Conservation (phyloP, 1,140 invertebrate genomes). For the Drosophila pruinosa region DNA sequence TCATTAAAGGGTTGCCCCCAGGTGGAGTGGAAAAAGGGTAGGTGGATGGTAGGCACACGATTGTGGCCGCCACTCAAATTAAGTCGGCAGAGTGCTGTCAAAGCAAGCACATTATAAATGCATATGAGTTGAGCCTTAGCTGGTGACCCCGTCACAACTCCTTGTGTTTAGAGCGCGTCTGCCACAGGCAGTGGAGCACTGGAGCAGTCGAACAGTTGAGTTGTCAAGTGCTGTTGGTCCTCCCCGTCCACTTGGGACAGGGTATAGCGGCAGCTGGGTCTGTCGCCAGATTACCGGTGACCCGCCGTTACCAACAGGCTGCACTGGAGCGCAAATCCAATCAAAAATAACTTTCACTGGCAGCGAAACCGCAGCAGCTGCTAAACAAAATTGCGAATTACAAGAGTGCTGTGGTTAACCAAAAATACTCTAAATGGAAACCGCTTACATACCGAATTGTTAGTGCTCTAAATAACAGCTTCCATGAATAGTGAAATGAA, state of each 20-base stretch:
- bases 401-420: neutral
- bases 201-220: constrained; percentile 3
- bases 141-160: neutral
- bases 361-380: constrained; percentile 2
- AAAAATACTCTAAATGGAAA: neutral
- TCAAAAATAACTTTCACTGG: constrained; percentile 32
- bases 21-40: neutral
- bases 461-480: neutral
- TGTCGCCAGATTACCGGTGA: constrained; percentile 9
- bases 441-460: neutral
- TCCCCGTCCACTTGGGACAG: neutral
- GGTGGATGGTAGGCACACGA: neutral
- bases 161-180: constrained; percentile 10
- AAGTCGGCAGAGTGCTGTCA: constrained; percentile 63
- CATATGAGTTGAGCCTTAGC: constrained; percentile 30
- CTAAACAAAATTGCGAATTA: constrained; percentile 29
- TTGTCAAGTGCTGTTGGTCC: constrained; percentile 5
- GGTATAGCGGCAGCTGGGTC: neutral
- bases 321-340: constrained; percentile 20
- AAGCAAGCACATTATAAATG: constrained; percentile 54
- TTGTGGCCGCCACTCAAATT: constrained; percentile 53
- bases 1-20: constrained; percentile 56
- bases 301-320: neutral
- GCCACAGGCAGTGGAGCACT: constrained; percentile 17
- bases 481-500: too few species aligned